Evolutionary conservation across 2,888 invertebrate species (phyloP).

Genomic region (Scaptomyza cyrtandrae): DNA sequence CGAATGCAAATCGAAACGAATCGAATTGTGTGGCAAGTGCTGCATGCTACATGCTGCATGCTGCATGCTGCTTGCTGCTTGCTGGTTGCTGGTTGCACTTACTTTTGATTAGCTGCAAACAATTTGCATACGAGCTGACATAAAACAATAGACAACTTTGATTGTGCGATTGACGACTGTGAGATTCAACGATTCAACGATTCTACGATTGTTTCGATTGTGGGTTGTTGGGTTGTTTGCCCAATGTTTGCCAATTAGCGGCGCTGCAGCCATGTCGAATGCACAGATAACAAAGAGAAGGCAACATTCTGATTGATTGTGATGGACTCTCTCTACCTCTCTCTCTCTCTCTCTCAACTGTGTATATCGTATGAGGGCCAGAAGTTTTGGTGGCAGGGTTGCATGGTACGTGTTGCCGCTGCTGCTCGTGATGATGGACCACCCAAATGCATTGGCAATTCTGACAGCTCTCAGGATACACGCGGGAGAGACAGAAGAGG

Average conservation of each 20-base stretch:
- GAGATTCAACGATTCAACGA: background rate
- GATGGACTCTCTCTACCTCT: constrained; percentile 14
- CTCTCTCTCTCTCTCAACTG: no score
- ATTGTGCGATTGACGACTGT: constrained; percentile 42
- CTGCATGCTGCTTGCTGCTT: constrained; percentile 3
- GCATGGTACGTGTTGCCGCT: constrained; percentile 63
- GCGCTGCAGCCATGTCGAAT: constrained; percentile 65
- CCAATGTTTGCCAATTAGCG: constrained; percentile 60
- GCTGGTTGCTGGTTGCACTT: background rate
- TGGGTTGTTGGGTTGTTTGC: constrained; percentile 1
- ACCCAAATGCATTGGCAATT: constrained; percentile 61
- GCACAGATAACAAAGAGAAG: no score
- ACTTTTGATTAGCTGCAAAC: constrained; percentile 39
- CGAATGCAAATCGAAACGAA: constrained; percentile 55
- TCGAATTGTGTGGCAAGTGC: constrained; percentile 68
- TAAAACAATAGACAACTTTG: constrained; percentile 53
- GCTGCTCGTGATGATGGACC: constrained; percentile 48
- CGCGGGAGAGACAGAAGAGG: constrained; percentile 9
- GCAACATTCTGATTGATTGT: constrained; percentile 72
- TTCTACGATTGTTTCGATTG: constrained; percentile 6
- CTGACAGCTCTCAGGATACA: constrained; percentile 44
- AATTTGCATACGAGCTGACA: constrained; percentile 60
- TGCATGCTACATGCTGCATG: background rate
- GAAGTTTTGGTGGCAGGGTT: background rate
- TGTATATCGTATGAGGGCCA: constrained; percentile 55